Evolutionary conservation across 2,113 vertebrate species (phyloP), one percentile per base, ranked within the genome.

Genomic region (Phyllostomus hastatus): DNA sequence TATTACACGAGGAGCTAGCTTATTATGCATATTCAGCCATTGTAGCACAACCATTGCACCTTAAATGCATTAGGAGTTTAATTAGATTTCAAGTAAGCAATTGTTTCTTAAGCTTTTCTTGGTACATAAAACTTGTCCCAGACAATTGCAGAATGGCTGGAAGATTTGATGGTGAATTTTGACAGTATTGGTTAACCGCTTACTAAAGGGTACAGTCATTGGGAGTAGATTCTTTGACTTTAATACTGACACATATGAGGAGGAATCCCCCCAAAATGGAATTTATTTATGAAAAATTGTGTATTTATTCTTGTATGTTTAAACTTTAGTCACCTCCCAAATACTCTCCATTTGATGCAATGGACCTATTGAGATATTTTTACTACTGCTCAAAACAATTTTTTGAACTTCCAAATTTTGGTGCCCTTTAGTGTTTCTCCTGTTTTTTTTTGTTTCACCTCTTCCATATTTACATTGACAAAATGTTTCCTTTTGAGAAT

Each of bases 1-100:
- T 78, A 88, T 84, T 73, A 70, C n/a, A 90, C 12, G 69, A 70
- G 73, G 1, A 0, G 8, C 66, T 79, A 43, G 95, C 82, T 52
- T 94, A 78, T 88, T 96, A 90, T 96, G 93, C 50, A 82, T 89
- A 97, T 97, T 96, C 61, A 97, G 78, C 59, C n/a, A 88, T 75
- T 91, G 92, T 96, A 91, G 82, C 97, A 97, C 9, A 97, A 94
- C 3, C 33, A 92, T 88, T 96, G 97, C 90, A 97, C 90, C 35
- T 92, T 93, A 96, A 96, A 95, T 90, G 50, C 73, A 88, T 96
- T 97, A 95, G 41, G 41, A 61, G 48, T 88, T 98, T 97, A 98
- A 98, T 98, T 98, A 94, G 76, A 91, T 97, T 98, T 98, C 95
- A 95, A 95, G 88, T 94, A 97, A 98, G 78, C 64, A 87, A 59